These are phyloP conservation scores for Antheraea yamamai DNA, from an alignment of 2,888 invertebrate species.

Conservation along the genomic window DNA sequence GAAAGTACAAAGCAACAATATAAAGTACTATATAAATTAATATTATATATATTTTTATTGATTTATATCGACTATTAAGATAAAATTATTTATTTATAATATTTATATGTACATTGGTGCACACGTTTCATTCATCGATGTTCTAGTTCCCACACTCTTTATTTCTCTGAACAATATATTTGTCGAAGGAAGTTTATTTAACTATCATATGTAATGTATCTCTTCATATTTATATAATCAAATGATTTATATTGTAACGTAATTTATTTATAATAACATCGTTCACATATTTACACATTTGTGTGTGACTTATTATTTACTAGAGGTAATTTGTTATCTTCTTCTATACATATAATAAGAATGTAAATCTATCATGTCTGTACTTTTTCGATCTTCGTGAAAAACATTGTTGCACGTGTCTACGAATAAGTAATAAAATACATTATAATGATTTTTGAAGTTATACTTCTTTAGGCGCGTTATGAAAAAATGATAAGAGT, in stretches of 20 bases:
- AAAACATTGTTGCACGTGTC: too few species aligned
- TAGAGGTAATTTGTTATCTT: background rate
- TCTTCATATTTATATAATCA: background rate
- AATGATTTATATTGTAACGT: background rate
- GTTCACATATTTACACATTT: background rate
- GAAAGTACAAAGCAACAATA: background rate
- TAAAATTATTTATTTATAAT: background rate
- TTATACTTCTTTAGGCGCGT: too few species aligned
- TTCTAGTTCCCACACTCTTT: conserved; percentile 41
- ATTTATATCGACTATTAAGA: background rate
- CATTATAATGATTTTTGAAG: too few species aligned
- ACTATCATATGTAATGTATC: background rate
- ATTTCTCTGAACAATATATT: conserved; percentile 27
- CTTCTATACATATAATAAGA: too few species aligned
- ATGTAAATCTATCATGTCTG: too few species aligned
- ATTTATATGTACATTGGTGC: background rate
- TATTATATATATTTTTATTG: background rate
- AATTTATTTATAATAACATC: background rate
- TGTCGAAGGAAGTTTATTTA: conserved; percentile 18
- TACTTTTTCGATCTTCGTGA: too few species aligned
- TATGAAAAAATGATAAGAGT: too few species aligned
- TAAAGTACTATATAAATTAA: background rate
- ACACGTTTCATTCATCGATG: conserved; percentile 21
- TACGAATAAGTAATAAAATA: too few species aligned
- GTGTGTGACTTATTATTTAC: background rate